phyloP scores from a whole-genome alignment of 2,113 vertebrate species.

The Raja brachyura region DNA sequence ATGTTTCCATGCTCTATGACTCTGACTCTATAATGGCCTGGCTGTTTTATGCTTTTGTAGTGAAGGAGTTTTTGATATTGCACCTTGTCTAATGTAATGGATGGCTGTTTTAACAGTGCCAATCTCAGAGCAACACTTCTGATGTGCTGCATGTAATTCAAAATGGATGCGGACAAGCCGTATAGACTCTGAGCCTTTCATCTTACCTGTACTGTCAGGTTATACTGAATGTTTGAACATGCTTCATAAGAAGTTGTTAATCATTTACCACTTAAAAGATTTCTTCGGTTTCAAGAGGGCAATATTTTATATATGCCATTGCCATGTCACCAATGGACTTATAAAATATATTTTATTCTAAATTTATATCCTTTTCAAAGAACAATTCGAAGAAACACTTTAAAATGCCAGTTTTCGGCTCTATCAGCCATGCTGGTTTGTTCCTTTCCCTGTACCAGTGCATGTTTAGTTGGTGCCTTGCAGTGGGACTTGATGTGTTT shows the following conservation, averaged over 20 bases:
- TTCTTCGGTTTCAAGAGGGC: neutral
- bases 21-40: no score
- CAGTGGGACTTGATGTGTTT: neutral
- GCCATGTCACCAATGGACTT: neutral
- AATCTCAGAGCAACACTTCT: neutral
- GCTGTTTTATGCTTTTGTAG: neutral
- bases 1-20: no score
- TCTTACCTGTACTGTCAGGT: neutral
- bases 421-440: neutral
- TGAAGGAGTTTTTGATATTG: neutral
- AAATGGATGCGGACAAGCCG: no score
- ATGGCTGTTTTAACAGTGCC: neutral
- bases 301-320: neutral
- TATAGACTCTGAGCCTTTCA: no score
- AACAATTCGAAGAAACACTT: neutral
- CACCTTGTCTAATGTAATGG: neutral
- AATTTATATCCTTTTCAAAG: neutral
- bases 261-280: neutral
- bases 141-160: no score
- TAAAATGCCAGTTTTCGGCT: neutral
- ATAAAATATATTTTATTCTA: neutral
- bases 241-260: neutral
- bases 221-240: neutral
- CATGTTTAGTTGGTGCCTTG: neutral
- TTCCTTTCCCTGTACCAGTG: neutral